Base-by-base conservation (phyloP, 2,888 invertebrate species). In the Heteromyza rotundicornis region DNA sequence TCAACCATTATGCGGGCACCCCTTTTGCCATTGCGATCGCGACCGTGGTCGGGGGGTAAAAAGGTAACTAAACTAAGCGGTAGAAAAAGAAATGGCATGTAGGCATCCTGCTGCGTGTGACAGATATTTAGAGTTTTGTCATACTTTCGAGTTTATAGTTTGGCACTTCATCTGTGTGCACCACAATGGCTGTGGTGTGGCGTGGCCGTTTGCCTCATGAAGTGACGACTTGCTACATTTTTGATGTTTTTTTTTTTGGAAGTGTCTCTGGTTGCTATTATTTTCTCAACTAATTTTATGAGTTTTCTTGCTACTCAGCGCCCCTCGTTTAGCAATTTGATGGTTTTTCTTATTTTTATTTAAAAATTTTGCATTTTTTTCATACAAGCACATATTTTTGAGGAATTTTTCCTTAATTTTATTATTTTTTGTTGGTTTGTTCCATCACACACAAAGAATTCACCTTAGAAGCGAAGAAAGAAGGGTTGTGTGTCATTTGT, bases 51-150 rank as follows among this genome's bases (percentile, higher is more conserved):
- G 27, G 27, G 27, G 5, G 27, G 27, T 7, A 27, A 27, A 27
- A 27, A 27, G 7, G 27, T 24, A 52, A 24, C 27, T 17, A 22
- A 35, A 35, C 2, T 27, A 54, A 17, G n/a, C n/a, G 14, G 50
- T 19, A 3, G 20, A 52, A 52, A 52, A 32, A 24, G 24, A 17
- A 19, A 17, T 35, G 36, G n/a, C n/a, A 27, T 7, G 27, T 7
- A 44, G 44, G 57, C 40, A 55, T 23, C 47, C 62, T 59, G 62
- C 57, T 60, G 64, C 64, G 60, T 55, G 57, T 56, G 60, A 57
- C 60, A 55, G 27, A 50, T 57, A 50, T 17, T 35, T 57, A 27
- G 10, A 27, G 27, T 27, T 27, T n/a, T n/a, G n/a, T n/a, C n/a
- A n/a, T n/a, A 10, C 27, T 27, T 27, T 5, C 27, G 27, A n/a